Evolutionary conservation across 2,888 invertebrate species (phyloP), one percentile per base, ranked within the genome.

Genomic region (Aquatica leii): DNA sequence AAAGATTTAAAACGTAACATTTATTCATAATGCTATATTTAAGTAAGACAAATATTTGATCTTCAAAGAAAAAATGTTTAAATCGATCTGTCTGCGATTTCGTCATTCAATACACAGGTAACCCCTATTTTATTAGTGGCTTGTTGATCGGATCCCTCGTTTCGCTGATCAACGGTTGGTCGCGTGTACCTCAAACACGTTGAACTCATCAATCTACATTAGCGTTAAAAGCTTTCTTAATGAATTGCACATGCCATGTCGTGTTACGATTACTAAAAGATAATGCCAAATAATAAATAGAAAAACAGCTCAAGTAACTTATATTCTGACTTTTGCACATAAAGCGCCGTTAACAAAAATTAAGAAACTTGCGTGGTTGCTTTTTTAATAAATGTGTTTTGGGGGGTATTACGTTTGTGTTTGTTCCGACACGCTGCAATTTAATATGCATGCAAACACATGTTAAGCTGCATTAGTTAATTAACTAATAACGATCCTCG

Each of bases 171-270:
- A 55, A 53, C 52, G 69, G 63, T 64, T 62, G 66, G 75, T 76
- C 77, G 77, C 77, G 77, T 77, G 77, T 69, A 69, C 54, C 63
- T 62, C 73, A 69, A 77, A 76, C 78, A 73, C 74, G 56, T 37
- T 71, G 49, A 62, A 62, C 73, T 70, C 80, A 81, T 81, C 81
- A 81, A 81, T 81, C 80, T 80, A 79, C 76, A 81, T 81, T 81
- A 81, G 74, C 73, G 79, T 77, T 81, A 81, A 81, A 81, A 81
- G 81, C 75, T 80, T 81, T 77, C 71, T 74, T 80, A 81, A 81
- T 81, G 79, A 81, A 81, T 80, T 81, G 79, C 78, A 72, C 74
- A 75, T 69, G 70, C 64, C 66, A 59, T 62, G 67, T 62, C 66
- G 69, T 67, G 67, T 61, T 65, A 64, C 65, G 58, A 66, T 60